Evolutionary conservation across 2,113 vertebrate species (phyloP).

Genomic region (Cathartes aura): DNA sequence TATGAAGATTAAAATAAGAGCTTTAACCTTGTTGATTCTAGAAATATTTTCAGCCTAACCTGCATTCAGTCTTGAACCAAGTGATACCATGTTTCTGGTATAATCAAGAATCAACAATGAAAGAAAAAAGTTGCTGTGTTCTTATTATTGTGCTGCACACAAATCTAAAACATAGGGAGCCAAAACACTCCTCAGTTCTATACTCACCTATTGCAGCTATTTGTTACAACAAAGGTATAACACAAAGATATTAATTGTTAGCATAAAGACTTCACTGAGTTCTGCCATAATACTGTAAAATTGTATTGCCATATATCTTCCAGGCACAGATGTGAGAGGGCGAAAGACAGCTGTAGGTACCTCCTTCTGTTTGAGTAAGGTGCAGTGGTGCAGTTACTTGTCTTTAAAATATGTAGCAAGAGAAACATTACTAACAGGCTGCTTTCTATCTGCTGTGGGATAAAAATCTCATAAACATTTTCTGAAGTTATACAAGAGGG

Average conservation of each 20-base stretch:
- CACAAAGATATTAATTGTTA: neutral
- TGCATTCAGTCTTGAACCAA: neutral
- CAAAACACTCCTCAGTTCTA: neutral
- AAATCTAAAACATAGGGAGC: neutral
- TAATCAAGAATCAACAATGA: neutral
- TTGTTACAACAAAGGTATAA: neutral
- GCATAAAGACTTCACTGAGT: neutral
- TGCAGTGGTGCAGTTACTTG: neutral
- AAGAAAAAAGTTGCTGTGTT: neutral
- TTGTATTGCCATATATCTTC: accelerated
- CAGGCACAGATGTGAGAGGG: neutral
- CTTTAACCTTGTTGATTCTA: neutral
- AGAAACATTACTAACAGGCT: neutral
- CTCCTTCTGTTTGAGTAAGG: neutral
- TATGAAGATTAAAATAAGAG: neutral
- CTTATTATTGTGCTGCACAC: neutral
- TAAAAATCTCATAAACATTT: neutral
- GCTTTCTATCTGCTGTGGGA: neutral
- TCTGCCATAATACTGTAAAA: neutral
- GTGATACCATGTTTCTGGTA: neutral
- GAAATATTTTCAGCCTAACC: neutral
- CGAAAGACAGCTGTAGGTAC: neutral
- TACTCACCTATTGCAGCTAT: neutral
- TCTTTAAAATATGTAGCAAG: neutral
- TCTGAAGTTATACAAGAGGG: neutral